These are phyloP conservation scores for Asobara japonica DNA, from an alignment of 1,140 invertebrate genomes.

Conservation along the genomic window DNA sequence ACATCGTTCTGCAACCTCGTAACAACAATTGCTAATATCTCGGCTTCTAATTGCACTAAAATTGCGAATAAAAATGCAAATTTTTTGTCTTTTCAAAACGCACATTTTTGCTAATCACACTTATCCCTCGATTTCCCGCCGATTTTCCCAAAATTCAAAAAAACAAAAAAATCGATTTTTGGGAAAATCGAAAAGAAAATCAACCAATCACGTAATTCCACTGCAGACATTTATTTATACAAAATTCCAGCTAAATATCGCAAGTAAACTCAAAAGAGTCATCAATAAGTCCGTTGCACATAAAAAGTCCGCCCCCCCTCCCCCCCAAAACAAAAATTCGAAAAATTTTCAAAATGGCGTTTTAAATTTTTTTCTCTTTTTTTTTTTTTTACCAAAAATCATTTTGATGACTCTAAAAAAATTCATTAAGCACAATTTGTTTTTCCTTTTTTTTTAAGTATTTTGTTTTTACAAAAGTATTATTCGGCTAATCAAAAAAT, in stretches of 20 bases:
- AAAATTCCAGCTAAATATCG: conserved; percentile 6
- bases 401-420: not conserved
- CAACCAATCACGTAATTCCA: no score
- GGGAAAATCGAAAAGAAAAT: not conserved
- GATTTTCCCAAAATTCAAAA: no score
- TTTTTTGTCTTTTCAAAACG: not conserved
- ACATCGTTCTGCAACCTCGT: not conserved
- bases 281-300: not conserved
- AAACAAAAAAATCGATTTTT: not conserved
- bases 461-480: not conserved
- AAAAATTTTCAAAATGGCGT: no score
- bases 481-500: not conserved
- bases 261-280: conserved; percentile 3
- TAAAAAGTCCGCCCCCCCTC: not conserved
- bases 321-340: not conserved
- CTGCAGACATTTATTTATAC: not conserved
- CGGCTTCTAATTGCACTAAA: not conserved
- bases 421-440: not conserved
- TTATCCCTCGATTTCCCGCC: not conserved
- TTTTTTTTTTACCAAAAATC: not conserved
- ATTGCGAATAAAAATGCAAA: not conserved
- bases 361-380: no score
- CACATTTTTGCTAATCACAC: not conserved
- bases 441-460: not conserved
- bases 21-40: not conserved